Base-by-base conservation (phyloP, 2,797 vertebrate species). In the Crypturellus tataupa region DNA sequence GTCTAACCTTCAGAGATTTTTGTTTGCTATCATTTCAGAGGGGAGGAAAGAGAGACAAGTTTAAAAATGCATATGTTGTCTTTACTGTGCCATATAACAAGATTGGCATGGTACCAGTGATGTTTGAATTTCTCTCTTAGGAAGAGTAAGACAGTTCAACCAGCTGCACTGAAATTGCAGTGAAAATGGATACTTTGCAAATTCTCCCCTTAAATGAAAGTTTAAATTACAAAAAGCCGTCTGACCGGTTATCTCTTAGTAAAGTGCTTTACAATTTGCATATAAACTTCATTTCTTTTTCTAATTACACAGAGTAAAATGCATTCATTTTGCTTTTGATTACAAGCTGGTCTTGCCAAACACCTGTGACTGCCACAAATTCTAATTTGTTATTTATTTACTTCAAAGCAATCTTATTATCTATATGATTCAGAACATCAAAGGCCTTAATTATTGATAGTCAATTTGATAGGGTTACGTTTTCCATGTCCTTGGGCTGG, bases 371-470 rank as follows among this genome's bases (percentile, higher is more conserved):
- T 97, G 97, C 95, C 88, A 97, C 97, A 98, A 97, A 97, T 98
- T 97, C 94, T 96, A 97, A 98, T 98, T 97, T 97, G 97, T 98
- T 98, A 98, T 98, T 98, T 98, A 98, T 97, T 97, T 97, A 97
- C 97, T 98, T 98, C 97, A 98, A 97, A 98, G 96, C 97, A 97
- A 97, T 98, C 96, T 97, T 98, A 97, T 98, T 97, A 97, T 97
- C 94, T 96, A 98, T 98, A 97, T 94, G 97, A 96, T 97, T 96
- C 80, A 94, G 94, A 94, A 87, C 97, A 97, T 98, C 97, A 97
- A 98, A 98, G 97, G 90, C 95, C 93, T 97, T 97, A 97, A 98
- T 98, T 98, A 97, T 97, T 98, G 97, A 98, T 96, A 98, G 94
- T 97, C 95, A 96, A 80, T 98, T 98, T 55, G 53, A 97, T 68